Conservation (phyloP, 2,113 vertebrate species). For the Orthonyx spaldingii region DNA sequence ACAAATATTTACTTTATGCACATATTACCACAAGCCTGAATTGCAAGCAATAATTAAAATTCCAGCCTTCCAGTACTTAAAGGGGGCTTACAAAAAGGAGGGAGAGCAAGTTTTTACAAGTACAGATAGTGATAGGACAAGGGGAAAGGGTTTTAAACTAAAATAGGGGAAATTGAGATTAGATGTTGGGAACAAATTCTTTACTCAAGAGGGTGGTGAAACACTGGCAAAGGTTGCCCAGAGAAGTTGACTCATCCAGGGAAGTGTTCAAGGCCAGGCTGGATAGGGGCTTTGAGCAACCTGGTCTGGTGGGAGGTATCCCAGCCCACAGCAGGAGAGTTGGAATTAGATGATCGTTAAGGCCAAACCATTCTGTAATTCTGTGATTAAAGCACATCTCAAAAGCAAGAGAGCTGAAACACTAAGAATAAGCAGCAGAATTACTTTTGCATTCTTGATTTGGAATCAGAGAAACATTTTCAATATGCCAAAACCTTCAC, state of each 20-base stretch:
- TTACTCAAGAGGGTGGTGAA: neutral
- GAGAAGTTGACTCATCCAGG: neutral
- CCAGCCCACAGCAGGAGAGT: neutral
- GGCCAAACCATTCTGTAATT: neutral
- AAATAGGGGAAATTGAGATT: neutral
- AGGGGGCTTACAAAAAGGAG: neutral
- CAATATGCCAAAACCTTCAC: neutral
- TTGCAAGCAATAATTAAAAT: neutral
- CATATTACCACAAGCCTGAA: neutral
- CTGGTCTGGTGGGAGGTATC: neutral
- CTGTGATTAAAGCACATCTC: neutral
- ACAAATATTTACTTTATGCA: neutral
- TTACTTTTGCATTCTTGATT: neutral
- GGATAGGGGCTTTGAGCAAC: neutral
- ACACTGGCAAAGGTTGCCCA: neutral
- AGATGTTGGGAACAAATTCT: neutral
- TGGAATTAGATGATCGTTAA: neutral
- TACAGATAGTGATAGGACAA: neutral
- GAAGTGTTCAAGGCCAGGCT: neutral
- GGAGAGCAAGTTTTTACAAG: neutral
- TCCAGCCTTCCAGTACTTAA: neutral
- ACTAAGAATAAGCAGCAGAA: neutral
- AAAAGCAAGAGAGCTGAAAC: neutral
- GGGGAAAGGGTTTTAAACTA: neutral
- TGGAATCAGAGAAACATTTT: neutral